These are phyloP conservation scores for Panulirus ornatus DNA, from an alignment of 1,140 invertebrate species.

Conservation along the genomic window DNA sequence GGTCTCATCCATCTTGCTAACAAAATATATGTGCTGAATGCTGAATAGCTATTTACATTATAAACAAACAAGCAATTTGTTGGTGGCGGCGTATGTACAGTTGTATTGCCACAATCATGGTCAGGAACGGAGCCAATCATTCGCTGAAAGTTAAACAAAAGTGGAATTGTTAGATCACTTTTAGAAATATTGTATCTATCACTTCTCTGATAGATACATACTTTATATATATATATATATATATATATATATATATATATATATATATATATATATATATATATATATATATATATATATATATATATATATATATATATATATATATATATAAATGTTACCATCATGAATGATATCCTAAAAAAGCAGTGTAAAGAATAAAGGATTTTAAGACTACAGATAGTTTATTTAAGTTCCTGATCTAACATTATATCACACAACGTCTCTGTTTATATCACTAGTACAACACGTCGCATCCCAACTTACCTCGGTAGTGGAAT, in stretches of 20 bases:
- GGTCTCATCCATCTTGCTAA: not conserved
- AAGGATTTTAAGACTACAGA: too few relatives aligned
- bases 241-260: conserved; percentile 12
- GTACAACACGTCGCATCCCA: too few relatives aligned
- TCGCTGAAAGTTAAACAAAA: not conserved
- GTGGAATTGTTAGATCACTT: too few relatives aligned
- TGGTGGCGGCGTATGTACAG: not conserved
- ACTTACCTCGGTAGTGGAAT: conserved; percentile 34
- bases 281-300: conserved; percentile 15
- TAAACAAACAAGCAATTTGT: not conserved
- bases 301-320: not conserved
- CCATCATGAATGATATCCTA: not conserved
- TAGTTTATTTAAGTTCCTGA: too few relatives aligned
- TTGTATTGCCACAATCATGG: not conserved
- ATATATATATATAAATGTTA: not conserved
- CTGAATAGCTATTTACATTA: not conserved
- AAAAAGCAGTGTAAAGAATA: too few relatives aligned
- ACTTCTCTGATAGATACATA: too few relatives aligned
- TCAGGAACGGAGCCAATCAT: conserved; percentile 1
- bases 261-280: conserved; percentile 25
- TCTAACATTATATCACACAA: too few relatives aligned
- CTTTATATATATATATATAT: not conserved
- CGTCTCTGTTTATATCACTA: too few relatives aligned
- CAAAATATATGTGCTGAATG: not conserved
- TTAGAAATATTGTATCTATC: too few relatives aligned